Conservation (phyloP, 2,113 vertebrate genomes). For the Loxodonta africana region DNA sequence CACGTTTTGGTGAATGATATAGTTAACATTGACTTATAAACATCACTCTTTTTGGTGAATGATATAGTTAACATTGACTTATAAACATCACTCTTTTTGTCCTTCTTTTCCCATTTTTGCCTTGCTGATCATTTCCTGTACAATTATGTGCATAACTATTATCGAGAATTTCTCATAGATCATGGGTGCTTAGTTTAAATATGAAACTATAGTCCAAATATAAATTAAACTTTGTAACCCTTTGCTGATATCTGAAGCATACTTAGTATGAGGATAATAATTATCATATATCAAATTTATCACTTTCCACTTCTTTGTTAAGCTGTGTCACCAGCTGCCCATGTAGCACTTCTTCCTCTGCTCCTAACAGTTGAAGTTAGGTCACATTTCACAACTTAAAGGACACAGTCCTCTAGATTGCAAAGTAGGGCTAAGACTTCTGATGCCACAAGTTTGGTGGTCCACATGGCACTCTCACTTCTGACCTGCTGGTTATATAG, state of each 20-base stretch:
- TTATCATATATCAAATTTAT: too few relatives aligned
- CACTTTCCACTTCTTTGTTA: too few relatives aligned
- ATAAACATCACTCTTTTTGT: neutral
- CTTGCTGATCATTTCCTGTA: neutral
- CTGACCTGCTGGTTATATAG: too few relatives aligned
- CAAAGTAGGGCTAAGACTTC: too few relatives aligned
- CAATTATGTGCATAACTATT: neutral
- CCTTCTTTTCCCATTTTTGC: neutral
- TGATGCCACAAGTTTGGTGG: too few relatives aligned
- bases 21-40: neutral
- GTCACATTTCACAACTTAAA: too few relatives aligned
- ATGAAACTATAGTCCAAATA: neutral
- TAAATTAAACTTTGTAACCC: neutral
- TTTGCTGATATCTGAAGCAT: neutral
- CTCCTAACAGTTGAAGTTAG: too few relatives aligned
- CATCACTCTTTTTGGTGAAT: neutral
- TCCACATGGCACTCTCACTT: too few relatives aligned
- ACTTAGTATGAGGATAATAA: neutral
- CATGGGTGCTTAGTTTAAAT: neutral
- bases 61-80: neutral
- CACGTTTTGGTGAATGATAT: neutral
- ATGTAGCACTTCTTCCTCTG: too few relatives aligned
- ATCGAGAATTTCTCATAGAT: neutral
- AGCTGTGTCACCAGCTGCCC: too few relatives aligned
- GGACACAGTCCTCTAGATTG: too few relatives aligned